Evolutionary conservation across 2,113 vertebrate species (phyloP).

Genomic region (Corydoras sp.): DNA sequence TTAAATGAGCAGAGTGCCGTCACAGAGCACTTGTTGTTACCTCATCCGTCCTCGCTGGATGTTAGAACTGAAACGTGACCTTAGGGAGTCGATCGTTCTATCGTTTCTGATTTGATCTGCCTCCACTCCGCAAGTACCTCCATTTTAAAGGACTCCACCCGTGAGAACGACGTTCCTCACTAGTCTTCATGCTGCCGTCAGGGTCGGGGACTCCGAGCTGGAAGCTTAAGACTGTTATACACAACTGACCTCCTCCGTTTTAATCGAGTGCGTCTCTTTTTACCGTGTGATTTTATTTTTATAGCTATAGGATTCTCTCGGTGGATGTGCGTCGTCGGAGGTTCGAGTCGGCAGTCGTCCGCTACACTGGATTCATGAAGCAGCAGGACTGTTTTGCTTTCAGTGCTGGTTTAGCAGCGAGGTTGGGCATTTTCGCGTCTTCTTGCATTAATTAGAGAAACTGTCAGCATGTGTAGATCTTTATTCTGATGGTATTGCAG

Average conservation of each 20-base stretch:
- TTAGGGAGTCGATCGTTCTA: background rate
- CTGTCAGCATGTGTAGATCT: no score
- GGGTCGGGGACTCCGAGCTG: background rate
- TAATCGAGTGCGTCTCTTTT: conserved; percentile 9
- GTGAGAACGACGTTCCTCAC: conserved; percentile 22
- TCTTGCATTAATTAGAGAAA: no score
- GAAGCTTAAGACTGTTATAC: conserved; percentile 30
- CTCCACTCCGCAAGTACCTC: conserved; percentile 40
- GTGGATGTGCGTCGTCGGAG: background rate
- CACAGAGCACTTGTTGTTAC: conserved; percentile 36
- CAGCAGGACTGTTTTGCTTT: conserved; percentile 34
- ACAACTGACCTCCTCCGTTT: conserved; percentile 4
- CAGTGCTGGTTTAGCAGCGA: background rate
- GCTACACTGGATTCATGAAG: conserved; percentile 25
- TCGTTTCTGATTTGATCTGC: conserved; percentile 7
- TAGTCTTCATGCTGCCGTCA: background rate
- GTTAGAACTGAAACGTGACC: conserved; percentile 8
- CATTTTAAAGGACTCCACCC: background rate
- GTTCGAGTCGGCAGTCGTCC: conserved; percentile 1
- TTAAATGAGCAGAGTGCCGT: conserved; percentile 30
- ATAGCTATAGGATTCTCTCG: background rate
- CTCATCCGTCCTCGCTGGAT: conserved; percentile 21
- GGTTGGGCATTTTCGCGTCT: background rate
- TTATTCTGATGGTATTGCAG: no score
- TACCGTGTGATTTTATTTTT: conserved; percentile 25